Evolutionary conservation across 2,113 vertebrate genomes (phyloP).

Genomic region (Gallinago media): DNA sequence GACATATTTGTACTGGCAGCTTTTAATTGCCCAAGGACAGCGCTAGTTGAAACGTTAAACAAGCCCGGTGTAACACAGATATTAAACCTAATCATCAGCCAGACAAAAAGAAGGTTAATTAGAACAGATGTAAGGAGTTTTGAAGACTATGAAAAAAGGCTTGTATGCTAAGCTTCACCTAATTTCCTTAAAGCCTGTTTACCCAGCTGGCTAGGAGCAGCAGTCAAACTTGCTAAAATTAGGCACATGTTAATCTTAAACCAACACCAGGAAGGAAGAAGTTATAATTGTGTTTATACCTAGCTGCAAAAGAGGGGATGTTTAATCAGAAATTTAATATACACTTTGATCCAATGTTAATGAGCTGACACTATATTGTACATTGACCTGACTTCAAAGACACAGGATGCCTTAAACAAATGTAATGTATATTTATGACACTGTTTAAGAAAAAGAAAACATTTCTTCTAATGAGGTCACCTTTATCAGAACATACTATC

Average conservation of each 20-base stretch:
- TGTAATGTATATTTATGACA: slow-evolving; percentile 63
- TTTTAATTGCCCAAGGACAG: slow-evolving; percentile 24
- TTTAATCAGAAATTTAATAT: slow-evolving; percentile 68
- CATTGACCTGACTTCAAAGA: slow-evolving; percentile 61
- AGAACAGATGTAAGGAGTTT: slow-evolving; percentile 45
- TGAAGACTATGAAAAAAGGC: background rate
- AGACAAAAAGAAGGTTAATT: slow-evolving; percentile 53
- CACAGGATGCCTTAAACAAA: slow-evolving; percentile 52
- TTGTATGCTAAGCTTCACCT: slow-evolving; percentile 8
- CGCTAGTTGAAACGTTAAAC: slow-evolving; percentile 3
- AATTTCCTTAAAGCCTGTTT: slow-evolving; percentile 53
- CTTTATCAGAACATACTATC: slow-evolving; percentile 49
- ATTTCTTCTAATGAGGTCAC: slow-evolving; percentile 62
- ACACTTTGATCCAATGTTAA: slow-evolving; percentile 63
- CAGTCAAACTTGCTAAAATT: slow-evolving; percentile 25
- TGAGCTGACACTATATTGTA: slow-evolving; percentile 47
- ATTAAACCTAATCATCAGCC: slow-evolving; percentile 18
- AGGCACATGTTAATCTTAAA: slow-evolving; percentile 50
- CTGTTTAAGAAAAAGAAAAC: slow-evolving; percentile 51
- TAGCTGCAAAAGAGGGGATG: slow-evolving; percentile 43
- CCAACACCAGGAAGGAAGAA: slow-evolving; percentile 62
- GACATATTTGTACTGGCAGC: background rate
- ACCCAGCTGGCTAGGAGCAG: slow-evolving; percentile 51
- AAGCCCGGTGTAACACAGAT: background rate
- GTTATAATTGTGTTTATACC: slow-evolving; percentile 66